A percentile compares a stretch with the other conserved stretches of the same genome.
These are phyloP conservation scores for Halictus quadricinctus DNA, from an alignment of 2,888 invertebrate species.

Conservation along the genomic window DNA sequence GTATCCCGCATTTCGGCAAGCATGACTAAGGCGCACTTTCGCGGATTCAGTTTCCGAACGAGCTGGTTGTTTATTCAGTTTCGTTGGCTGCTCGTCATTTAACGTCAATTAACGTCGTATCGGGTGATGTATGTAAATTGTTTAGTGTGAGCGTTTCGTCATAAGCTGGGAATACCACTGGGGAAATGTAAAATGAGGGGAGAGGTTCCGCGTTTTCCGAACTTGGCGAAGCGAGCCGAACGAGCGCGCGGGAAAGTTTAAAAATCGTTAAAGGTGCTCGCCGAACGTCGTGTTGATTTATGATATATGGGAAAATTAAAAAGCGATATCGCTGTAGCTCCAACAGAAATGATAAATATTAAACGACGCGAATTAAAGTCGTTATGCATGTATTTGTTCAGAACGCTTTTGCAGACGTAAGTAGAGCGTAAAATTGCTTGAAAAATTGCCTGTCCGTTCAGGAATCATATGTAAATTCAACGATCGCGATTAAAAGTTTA, in stretches of 20 bases:
- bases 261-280: background rate
- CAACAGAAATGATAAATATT: background rate
- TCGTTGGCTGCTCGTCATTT: constrained; percentile 10
- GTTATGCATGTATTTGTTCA: no score
- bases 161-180: background rate
- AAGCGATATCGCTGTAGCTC: background rate
- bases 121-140: constrained; percentile 8
- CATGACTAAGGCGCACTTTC: background rate
- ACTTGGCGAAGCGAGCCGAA: background rate
- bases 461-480: no score
- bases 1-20: background rate
- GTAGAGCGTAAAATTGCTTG: background rate
- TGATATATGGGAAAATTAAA: background rate
- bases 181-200: constrained; percentile 5
- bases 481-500: no score
- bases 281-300: background rate
- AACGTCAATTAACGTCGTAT: constrained; percentile 13
- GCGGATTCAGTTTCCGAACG: background rate
- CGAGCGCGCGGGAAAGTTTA: background rate
- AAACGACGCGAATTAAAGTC: background rate
- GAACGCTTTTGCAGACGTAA: background rate
- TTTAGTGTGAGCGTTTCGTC: background rate
- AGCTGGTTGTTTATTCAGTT: background rate
- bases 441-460: background rate
- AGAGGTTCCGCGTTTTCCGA: background rate